Base-by-base conservation (phyloP, 2,888 invertebrate species). In the Netelia fuscicornis region DNA sequence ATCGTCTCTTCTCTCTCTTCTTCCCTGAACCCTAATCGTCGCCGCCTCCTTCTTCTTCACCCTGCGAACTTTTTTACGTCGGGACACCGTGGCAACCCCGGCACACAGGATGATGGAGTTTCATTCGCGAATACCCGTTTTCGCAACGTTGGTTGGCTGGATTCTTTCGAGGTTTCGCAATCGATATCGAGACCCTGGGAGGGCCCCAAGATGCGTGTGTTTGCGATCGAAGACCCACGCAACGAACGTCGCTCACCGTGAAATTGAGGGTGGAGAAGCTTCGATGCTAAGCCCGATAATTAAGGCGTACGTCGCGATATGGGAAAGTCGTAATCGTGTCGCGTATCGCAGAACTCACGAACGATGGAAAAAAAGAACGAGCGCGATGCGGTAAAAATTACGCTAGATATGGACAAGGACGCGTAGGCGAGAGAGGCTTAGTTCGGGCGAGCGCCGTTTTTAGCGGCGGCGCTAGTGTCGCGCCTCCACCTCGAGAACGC, bases 211-310 rank as follows among this genome's bases (percentile, higher is more conserved):
- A 48, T 48, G 13, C 13, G 13, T 48, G 13, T 48, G 13, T 48
- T 13, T 48, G 48, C 8, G 13, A 44, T 79, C 70, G 13, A 64
- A 71, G 62, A 37, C 70, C 78, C 78, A 79, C 70, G 70, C 78
- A 71, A 71, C 37, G 62, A 64, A 79, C 78, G 70, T 68, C 78
- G 78, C 13, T 70, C 78, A 71, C 78, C 78, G 78, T 79, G 78
- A 79, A 79, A 79, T 79, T 60, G 70, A 71, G 78, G 78, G 78
- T 79, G 78, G 78, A 71, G 48, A 48, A 13, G 60, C 42, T 48
- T 37, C 37, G 78, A 79, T 37, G 5, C 70, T 70, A 37, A 79
- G 62, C 52, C 37, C 37, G 54, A 79, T 79, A 79, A 79, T 79
- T 79, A 79, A 70, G 70, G 62, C 20, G 37, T 37, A 30, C 6